Evolutionary conservation across 1,140 invertebrate genomes (phyloP).

Genomic region (Drosophila erecta): DNA sequence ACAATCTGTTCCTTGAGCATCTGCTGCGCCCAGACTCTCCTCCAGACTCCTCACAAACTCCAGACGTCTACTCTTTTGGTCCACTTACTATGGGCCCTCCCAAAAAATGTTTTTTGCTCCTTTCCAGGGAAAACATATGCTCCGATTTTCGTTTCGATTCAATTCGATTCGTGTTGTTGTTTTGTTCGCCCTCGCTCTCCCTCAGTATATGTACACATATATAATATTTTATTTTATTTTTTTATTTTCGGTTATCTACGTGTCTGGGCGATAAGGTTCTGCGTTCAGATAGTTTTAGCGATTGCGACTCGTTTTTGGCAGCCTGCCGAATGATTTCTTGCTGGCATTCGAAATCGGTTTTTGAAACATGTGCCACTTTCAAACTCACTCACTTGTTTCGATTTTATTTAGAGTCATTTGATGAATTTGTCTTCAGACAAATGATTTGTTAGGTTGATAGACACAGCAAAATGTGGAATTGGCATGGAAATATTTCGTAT

Average conservation of each 20-base stretch:
- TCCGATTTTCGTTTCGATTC: conserved; percentile 47
- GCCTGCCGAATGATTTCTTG: conserved; percentile 14
- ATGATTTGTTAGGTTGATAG: conserved; percentile 4
- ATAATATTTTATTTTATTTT: background rate
- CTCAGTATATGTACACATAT: no score
- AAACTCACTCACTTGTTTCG: background rate
- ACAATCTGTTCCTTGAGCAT: conserved; percentile 77
- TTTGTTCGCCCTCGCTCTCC: conserved; percentile 25
- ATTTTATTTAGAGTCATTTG: background rate
- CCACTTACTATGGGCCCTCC: conserved; percentile 37
- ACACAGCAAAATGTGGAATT: conserved; percentile 11
- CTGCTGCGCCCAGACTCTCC: conserved; percentile 63
- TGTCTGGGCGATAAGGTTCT: conserved; percentile 60
- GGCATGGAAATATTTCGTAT: background rate
- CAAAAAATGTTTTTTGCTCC: conserved; percentile 33
- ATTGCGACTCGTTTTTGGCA: conserved; percentile 35
- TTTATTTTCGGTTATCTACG: conserved; percentile 46
- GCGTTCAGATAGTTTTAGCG: conserved; percentile 26
- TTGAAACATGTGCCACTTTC: background rate
- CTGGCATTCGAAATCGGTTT: background rate
- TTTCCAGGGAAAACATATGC: conserved; percentile 77
- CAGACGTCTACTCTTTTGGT: conserved; percentile 15
- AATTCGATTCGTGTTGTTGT: conserved; percentile 30
- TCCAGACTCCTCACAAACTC: conserved; percentile 8
- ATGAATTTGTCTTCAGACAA: conserved; percentile 9